Evolutionary conservation across 2,888 invertebrate species (phyloP).

Genomic region (Brachylomia viminalis): DNA sequence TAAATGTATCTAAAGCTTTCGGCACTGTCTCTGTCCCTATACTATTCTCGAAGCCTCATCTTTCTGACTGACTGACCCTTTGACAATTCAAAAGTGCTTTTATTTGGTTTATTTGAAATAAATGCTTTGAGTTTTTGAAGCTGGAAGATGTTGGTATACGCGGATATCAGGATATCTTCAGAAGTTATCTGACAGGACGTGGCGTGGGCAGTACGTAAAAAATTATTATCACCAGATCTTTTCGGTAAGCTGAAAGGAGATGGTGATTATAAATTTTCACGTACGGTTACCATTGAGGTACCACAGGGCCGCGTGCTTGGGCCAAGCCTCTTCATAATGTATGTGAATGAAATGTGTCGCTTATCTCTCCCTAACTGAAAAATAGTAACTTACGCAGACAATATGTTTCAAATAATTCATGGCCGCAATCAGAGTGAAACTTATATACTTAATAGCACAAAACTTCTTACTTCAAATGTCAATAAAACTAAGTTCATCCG

Average conservation of each 20-base stretch:
- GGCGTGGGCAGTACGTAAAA: background rate
- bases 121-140: too few species aligned
- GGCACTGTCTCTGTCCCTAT: too few species aligned
- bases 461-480: background rate
- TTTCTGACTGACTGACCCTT: too few species aligned
- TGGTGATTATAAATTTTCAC: too few species aligned
- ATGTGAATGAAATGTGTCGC: slow-evolving; percentile 2
- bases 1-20: background rate
- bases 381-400: background rate
- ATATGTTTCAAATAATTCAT: background rate
- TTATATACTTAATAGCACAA: background rate
- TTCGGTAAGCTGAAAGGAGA: background rate
- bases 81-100: too few species aligned
- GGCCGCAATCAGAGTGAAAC: background rate
- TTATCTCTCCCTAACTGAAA: background rate
- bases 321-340: slow-evolving; percentile 3
- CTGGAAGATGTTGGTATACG: background rate
- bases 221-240: too few species aligned
- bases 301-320: slow-evolving; percentile 6
- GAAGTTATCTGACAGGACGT: background rate
- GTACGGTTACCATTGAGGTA: background rate
- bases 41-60: too few species aligned
- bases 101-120: too few species aligned
- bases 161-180: background rate
- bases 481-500: background rate